These are phyloP conservation scores for Macquaria australasica DNA, from an alignment of 2,113 vertebrate species.

Conservation along the genomic window DNA sequence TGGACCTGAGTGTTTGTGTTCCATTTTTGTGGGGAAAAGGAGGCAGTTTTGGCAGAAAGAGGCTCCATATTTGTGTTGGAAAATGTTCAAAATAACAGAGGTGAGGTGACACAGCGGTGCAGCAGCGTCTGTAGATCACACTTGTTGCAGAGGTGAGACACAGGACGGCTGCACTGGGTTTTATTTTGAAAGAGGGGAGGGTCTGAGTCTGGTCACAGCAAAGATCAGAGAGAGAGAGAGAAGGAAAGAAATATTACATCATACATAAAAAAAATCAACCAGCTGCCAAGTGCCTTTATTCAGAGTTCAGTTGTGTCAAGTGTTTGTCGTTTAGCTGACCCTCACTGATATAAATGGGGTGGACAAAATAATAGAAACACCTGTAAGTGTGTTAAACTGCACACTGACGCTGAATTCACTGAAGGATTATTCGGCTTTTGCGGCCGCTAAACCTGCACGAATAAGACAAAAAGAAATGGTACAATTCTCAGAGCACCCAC, in stretches of 20 bases:
- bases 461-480: too few relatives aligned
- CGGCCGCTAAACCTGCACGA: too few relatives aligned
- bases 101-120: neutral
- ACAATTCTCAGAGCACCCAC: too few relatives aligned
- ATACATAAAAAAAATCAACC: too few relatives aligned
- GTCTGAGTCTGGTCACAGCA: neutral
- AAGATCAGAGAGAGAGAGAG: neutral
- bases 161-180: neutral
- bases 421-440: too few relatives aligned
- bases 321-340: too few relatives aligned
- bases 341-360: too few relatives aligned
- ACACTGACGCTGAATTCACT: too few relatives aligned
- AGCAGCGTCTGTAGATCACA: neutral
- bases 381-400: too few relatives aligned
- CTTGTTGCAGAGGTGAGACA: slow-evolving; percentile 8
- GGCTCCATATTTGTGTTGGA: slow-evolving; percentile 12
- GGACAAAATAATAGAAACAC: too few relatives aligned
- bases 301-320: too few relatives aligned
- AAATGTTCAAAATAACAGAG: neutral
- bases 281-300: too few relatives aligned
- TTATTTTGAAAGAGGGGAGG: neutral
- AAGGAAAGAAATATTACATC: neutral
- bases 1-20: neutral
- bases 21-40: neutral
- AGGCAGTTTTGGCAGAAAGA: neutral